Conservation (phyloP, 2,888 invertebrate species). For the Lasioglossum pauxillum region DNA sequence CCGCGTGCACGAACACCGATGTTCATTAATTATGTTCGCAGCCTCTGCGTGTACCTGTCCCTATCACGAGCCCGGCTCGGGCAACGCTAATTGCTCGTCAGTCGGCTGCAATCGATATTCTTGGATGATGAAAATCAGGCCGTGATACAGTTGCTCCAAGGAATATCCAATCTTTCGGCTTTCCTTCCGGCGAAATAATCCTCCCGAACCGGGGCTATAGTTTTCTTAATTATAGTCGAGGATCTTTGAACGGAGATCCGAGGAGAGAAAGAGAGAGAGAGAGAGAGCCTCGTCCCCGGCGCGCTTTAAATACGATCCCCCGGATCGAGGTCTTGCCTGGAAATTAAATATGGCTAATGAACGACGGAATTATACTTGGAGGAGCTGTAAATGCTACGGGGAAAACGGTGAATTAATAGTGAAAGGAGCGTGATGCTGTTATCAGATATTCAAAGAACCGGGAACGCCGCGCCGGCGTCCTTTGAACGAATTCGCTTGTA, state of each 20-base stretch:
- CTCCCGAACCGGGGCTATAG: background rate
- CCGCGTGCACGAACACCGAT: conserved; percentile 28
- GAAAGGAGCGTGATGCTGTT: background rate
- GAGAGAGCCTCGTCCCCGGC: background rate
- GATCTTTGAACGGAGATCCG: background rate
- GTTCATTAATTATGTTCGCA: conserved; percentile 61
- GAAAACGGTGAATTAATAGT: background rate
- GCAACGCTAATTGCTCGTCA: conserved; percentile 52
- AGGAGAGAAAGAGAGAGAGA: too few species aligned
- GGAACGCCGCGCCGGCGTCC: background rate
- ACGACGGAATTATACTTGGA: background rate
- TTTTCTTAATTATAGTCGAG: background rate
- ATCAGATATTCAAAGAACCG: background rate
- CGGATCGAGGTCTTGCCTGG: background rate
- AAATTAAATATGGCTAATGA: conserved; percentile 10
- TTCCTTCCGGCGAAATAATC: background rate
- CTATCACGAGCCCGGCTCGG: conserved; percentile 34
- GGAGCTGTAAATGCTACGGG: background rate
- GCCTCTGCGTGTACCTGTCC: conserved; percentile 49
- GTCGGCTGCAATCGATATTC: conserved; percentile 39
- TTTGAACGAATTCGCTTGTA: background rate
- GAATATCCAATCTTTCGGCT: conserved; percentile 11
- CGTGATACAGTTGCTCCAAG: background rate
- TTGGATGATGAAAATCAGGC: conserved; percentile 19
- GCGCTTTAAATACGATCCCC: background rate